Evolutionary conservation across 2,888 invertebrate genomes (phyloP), one percentile per base, ranked within the genome.

Genomic region (Belgica antarctica): DNA sequence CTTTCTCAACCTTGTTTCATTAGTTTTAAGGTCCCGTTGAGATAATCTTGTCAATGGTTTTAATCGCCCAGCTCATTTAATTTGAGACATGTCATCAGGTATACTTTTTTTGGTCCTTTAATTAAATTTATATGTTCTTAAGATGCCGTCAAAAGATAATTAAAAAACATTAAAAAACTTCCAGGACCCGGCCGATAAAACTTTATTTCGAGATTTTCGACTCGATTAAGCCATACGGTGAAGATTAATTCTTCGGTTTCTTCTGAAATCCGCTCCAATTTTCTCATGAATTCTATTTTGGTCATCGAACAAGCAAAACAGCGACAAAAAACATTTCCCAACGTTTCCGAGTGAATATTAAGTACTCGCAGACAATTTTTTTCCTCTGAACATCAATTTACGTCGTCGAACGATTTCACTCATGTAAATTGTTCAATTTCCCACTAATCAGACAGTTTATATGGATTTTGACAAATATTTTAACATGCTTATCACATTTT

Each of bases 131-230:
- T 46, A 46, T n/a, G 46, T 46, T 46, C 46, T 15, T 12, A 46
- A 46, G 46, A 46, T 46, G 46, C 46, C 46, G 46, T 46, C 46
- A 46, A 12, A n/a, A 12, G 46, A 46, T 46, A 46, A 7, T 15
- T 4, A 46, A 46, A 46, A 4, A 7, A 7, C 12, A n/a, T n/a
- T 15, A 31, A 31, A 31, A 5, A 5, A 31, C 12, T 31, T 31
- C 34, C 34, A 31, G 34, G 34, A 31, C 12, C 12, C 34, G 12
- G 12, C 7, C 34, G 34, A 31, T 31, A n/a, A n/a, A n/a, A n/a
- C 34, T 31, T 31, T 31, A 31, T n/a, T n/a, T n/a, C n/a, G n/a
- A n/a, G 12, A 8, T 12, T 31, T 31, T 31, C 34, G 12, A 8
- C 34, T 31, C 5, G 34, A 31, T 31, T 31, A 12, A 31, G 34